Evolutionary conservation across 1,140 invertebrate species (phyloP).

Genomic region (Bombus haemorrhoidalis): DNA sequence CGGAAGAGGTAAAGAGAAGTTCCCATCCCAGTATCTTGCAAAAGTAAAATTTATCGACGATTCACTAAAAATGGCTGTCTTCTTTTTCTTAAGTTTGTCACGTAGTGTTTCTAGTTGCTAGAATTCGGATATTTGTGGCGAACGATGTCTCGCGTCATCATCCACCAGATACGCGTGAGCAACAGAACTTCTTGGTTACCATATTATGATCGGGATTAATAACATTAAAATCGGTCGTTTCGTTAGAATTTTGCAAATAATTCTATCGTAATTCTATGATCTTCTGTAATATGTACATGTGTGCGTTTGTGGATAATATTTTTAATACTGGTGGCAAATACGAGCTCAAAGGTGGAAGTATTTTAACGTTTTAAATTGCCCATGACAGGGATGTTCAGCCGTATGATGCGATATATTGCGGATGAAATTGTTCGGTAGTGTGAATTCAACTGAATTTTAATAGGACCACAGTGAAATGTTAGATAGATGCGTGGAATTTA

Average conservation of each 20-base stretch:
- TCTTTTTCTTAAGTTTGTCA: too few species aligned
- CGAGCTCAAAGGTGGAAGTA: not conserved
- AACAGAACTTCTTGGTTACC: too few species aligned
- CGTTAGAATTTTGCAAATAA: not conserved
- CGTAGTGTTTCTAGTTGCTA: too few species aligned
- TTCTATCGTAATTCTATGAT: not conserved
- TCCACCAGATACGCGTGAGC: too few species aligned
- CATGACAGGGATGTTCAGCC: not conserved
- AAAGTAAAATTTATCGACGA: too few species aligned
- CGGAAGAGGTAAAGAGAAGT: too few species aligned
- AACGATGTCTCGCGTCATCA: too few species aligned
- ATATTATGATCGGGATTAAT: not conserved
- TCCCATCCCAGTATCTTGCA: too few species aligned
- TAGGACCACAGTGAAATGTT: not conserved
- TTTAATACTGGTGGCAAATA: not conserved
- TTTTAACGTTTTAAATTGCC: not conserved
- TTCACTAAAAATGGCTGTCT: too few species aligned
- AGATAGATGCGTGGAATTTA: constrained; percentile 10
- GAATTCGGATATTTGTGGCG: too few species aligned
- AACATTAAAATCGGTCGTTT: not conserved
- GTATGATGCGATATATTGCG: not conserved
- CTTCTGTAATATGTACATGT: rapidly evolving
- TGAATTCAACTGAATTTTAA: not conserved
- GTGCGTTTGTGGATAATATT: not conserved
- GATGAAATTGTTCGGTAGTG: constrained; percentile 1